Evolutionary conservation across 1,140 invertebrate genomes (phyloP).

Genomic region (Caenorhabditis latens): DNA sequence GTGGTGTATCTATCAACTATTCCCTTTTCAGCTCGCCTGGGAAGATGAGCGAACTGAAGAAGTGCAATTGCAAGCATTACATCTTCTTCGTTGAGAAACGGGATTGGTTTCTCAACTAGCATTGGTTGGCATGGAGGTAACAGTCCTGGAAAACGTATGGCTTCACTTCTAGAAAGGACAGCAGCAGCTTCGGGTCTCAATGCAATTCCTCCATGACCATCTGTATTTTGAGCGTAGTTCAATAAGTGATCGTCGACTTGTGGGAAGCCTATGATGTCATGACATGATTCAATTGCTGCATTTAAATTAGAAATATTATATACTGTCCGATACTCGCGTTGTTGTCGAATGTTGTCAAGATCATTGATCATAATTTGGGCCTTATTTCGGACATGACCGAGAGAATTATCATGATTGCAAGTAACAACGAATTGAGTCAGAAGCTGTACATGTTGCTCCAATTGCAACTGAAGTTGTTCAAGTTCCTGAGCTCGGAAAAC

Average conservation of each 20-base stretch:
- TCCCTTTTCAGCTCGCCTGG: conserved; percentile 9
- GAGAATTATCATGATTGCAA: neutral
- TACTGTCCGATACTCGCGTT: neutral
- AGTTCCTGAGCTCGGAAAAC: conserved; percentile 29
- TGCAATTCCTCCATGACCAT: neutral
- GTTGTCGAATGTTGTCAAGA: conserved; percentile 38
- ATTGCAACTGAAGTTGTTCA: conserved; percentile 6
- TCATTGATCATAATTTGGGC: conserved; percentile 44
- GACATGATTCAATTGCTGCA: conserved; percentile 18
- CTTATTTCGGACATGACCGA: conserved; percentile 9
- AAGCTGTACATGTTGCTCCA: conserved; percentile 40
- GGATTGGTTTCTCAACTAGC: neutral
- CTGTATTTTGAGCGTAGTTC: neutral
- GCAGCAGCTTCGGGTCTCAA: conserved; percentile 37
- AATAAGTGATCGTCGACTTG: neutral
- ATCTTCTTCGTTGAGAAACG: conserved; percentile 32
- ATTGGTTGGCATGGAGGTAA: conserved; percentile 6
- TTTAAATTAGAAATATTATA: neutral
- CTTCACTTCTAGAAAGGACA: conserved; percentile 19
- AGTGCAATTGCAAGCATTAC: conserved; percentile 19
- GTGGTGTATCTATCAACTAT: neutral
- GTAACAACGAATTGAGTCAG: conserved; percentile 46
- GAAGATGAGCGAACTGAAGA: conserved; percentile 29
- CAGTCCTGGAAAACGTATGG: conserved; percentile 27
- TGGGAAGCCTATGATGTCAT: conserved; percentile 1